Conservation (phyloP, 2,797 vertebrate species). For the Bovichtus diacanthus region DNA sequence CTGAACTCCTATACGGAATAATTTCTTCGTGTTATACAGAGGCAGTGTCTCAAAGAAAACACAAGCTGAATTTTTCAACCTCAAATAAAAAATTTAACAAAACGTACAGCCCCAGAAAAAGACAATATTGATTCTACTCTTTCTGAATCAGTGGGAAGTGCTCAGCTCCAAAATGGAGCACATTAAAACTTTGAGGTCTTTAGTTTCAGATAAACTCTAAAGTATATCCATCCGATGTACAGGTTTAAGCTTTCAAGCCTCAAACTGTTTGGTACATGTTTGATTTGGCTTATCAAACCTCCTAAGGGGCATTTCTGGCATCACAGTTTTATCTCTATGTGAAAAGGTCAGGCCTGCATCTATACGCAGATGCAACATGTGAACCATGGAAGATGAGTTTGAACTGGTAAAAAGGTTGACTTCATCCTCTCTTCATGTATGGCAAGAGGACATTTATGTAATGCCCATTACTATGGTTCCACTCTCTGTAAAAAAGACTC, state of each 20-base stretch:
- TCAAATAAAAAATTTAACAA: constrained; percentile 59
- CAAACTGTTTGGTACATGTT: constrained; percentile 17
- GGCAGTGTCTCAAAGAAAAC: constrained; percentile 46
- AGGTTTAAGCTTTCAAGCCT: constrained; percentile 18
- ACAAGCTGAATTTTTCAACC: constrained; percentile 43
- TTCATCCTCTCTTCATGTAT: constrained; percentile 26
- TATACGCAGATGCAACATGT: constrained; percentile 43
- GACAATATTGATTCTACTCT: constrained; percentile 24
- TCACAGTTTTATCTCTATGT: constrained; percentile 29
- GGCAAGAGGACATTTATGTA: not conserved
- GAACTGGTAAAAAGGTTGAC: constrained; percentile 28
- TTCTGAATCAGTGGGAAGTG: constrained; percentile 8
- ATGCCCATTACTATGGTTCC: not conserved
- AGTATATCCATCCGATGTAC: not conserved
- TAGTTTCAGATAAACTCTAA: not conserved
- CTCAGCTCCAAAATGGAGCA: constrained; percentile 8
- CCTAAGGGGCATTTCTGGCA: constrained; percentile 11
- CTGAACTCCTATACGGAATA: constrained; percentile 66
- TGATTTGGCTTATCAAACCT: constrained; percentile 42
- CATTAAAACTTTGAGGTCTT: constrained; percentile 37
- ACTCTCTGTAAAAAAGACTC: not conserved
- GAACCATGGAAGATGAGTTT: constrained; percentile 38
- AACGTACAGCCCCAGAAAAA: constrained; percentile 19
- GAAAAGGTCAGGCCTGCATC: constrained; percentile 54
- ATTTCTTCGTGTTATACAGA: constrained; percentile 66